Evolutionary conservation across 2,113 vertebrate genomes (phyloP), one percentile per base, ranked within the genome.

Genomic region (Cochlearius cochlearius): DNA sequence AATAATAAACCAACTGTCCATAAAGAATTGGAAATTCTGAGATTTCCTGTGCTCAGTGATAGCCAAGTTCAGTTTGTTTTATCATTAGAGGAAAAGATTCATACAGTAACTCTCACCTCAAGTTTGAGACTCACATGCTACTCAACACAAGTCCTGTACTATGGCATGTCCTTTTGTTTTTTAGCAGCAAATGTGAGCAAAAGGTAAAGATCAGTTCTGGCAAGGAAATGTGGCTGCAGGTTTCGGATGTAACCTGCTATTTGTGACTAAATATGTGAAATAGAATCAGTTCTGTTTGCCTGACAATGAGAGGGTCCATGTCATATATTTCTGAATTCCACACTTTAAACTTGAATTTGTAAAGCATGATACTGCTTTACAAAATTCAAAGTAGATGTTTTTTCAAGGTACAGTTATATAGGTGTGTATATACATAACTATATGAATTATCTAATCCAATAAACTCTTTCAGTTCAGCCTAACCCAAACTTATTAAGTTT

Each of bases 81-180:
- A 15, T 50, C 62, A 41, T 50, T 62, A 63, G 9, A 94, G 14
- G 13, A 69, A 67, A 90, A 67, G 6, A 15, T 53, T 67, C 75
- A 26, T 19, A 49, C 32, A 53, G 11, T 30, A 69, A 88, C 8
- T 49, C 6, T 41, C 21, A 78, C 25, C 15, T 86, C 25, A 50
- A 38, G 16, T 23, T 8, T 96, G 43, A 85, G 29, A 67, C 25
- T 58, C 2, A 39, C 20, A 0, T 52, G 66, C 43, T 90, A 55
- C 5, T 43, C 36, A 74, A 39, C 5, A 3, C 5, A 63, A 49
- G 26, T 25, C 26, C 18, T 0, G 0, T 81, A 30, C 5, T 69
- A 30, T 11, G 12, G 15, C 1, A 7, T 7, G 34, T 90, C 10
- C 14, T 30, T 84, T 59, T 76, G 81, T 14, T n/a, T 78, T 88